Conservation (phyloP, 2,113 vertebrate genomes). For the Plectropomus leopardus region DNA sequence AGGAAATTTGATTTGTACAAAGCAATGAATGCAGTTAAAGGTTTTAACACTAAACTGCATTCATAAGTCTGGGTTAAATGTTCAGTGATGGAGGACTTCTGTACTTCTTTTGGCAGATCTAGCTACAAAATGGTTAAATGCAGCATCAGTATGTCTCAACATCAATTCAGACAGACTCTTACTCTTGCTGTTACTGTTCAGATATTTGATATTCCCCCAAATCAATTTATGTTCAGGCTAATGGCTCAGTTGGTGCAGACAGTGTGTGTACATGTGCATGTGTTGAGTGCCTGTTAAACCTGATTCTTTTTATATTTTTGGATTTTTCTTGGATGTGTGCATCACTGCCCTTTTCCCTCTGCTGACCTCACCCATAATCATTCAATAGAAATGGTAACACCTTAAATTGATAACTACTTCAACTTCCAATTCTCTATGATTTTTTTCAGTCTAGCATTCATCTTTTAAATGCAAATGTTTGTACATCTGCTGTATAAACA, state of each 20-base stretch:
- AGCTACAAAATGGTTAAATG: constrained; percentile 21
- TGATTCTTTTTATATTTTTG: constrained; percentile 34
- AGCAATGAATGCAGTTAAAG: not conserved
- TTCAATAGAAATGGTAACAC: constrained; percentile 31
- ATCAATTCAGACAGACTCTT: constrained; percentile 38
- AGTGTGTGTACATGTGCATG: constrained; percentile 14
- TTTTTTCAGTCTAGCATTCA: constrained; percentile 16
- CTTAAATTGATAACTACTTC: constrained; percentile 11
- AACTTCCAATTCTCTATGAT: constrained; percentile 16
- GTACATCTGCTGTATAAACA: not conserved
- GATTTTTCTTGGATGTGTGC: constrained; percentile 3
- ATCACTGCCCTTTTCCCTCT: not conserved
- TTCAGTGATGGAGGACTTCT: not conserved
- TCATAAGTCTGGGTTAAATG: not conserved
- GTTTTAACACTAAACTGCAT: not conserved
- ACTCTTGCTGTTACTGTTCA: constrained; percentile 49
- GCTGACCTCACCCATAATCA: not conserved
- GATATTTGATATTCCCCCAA: constrained; percentile 60
- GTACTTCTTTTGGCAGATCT: not conserved
- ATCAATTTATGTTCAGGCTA: constrained; percentile 55
- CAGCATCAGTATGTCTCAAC: constrained; percentile 31
- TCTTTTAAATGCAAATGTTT: constrained; percentile 22
- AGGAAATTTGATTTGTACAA: no score
- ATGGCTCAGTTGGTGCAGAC: constrained; percentile 45
- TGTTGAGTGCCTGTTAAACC: constrained; percentile 6